Base-by-base conservation (phyloP, 1,140 invertebrate genomes). In the Globodera ellingtonae region DNA sequence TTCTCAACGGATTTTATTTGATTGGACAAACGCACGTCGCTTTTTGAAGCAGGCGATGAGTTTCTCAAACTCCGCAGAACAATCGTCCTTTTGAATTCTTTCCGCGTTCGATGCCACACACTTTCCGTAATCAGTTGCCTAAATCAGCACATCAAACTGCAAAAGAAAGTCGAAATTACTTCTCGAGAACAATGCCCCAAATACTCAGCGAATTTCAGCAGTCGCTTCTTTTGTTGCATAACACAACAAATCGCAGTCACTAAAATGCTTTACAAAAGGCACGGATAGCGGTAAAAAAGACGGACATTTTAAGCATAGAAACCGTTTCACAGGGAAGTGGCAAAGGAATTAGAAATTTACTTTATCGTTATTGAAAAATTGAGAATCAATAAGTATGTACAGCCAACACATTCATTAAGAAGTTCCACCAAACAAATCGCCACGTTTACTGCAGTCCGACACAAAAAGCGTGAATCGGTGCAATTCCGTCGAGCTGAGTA, bases 71-170 rank as follows among this genome's bases (percentile, higher is more conserved):
- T 89, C 87, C 35, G 86, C 73, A 24, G 48, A 65, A 73, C 87
- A 89, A 65, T 88, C 84, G 69, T 81, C 78, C 47, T 85, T 73
- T 15, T 62, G 75, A 46, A 89, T 81, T 74, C 80, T 77, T 70
- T 89, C 87, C 6, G 88, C 86, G 76, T 88, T 85, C 9, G 47
- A 24, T n/a, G 88, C 79, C 18, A 89, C 87, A 77, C 87, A 89
- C 52, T 78, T 83, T 46, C 87, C 87, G 87, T 89, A 89, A n/a
- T 59, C 24, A 46, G 76, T 50, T n/a, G 82, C 85, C 86, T 87
- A 52, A 75, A 15, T 35, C 0, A 78, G 66, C n/a, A 5, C 5
- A 67, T 18, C 24, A 6, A 67, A 80, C 83, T 44, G 15, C 47
- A 8, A 13, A 73, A 83, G 21, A 77, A 65, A 65, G 52, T 77